These are phyloP conservation scores for Girardia tigrina DNA, from an alignment of 2,888 invertebrate species.

Conservation along the genomic window DNA sequence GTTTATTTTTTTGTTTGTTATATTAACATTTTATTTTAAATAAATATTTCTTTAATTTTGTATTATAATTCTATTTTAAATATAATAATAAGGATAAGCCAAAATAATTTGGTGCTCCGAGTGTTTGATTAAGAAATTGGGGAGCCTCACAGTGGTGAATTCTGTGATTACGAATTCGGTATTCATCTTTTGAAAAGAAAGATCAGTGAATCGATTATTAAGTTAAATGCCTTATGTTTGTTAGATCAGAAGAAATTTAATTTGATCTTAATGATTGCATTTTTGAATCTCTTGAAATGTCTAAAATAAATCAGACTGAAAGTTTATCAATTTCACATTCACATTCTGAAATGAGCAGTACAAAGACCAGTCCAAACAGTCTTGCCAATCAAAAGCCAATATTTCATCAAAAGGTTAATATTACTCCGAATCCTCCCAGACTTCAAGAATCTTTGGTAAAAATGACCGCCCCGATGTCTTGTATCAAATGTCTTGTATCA, in stretches of 20 bases:
- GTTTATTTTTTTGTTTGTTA: too few relatives aligned
- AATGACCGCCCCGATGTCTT: conserved; percentile 13
- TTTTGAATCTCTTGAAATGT: conserved; percentile 15
- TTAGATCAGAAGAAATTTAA: neutral
- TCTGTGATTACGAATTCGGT: conserved; percentile 11
- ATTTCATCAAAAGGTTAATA: conserved; percentile 11
- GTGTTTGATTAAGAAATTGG: too few relatives aligned
- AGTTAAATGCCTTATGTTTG: neutral
- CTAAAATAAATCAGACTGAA: neutral
- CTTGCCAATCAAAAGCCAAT: conserved; percentile 19
- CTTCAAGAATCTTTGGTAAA: neutral
- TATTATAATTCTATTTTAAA: too few relatives aligned
- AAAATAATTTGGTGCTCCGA: too few relatives aligned
- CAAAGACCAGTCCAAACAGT: neutral
- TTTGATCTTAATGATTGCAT: conserved; percentile 1
- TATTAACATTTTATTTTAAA: too few relatives aligned
- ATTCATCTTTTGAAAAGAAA: neutral
- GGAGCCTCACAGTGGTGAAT: too few relatives aligned
- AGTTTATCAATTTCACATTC: neutral
- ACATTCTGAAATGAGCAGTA: conserved; percentile 6
- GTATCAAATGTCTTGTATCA: too few relatives aligned
- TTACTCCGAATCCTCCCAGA: conserved; percentile 4
- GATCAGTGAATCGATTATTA: conserved; percentile 15
- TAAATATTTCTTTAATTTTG: too few relatives aligned
- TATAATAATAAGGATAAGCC: too few relatives aligned